Conservation (phyloP, 2,113 vertebrate genomes). For the Petromus typicus region DNA sequence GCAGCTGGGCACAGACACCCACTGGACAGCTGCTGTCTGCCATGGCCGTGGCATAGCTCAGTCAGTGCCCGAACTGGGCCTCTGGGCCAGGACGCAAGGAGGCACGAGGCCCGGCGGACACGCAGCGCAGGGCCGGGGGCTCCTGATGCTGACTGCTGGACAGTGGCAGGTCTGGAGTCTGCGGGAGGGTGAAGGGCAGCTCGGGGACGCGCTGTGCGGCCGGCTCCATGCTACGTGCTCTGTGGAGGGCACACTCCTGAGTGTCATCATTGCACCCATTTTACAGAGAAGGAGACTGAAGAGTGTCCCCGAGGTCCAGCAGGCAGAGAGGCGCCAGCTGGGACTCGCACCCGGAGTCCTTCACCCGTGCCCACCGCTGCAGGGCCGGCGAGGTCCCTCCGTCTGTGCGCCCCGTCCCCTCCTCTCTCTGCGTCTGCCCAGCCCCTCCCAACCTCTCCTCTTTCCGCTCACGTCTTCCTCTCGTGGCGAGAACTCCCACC, state of each 20-base stretch:
- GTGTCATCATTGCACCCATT: not conserved
- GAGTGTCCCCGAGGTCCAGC: not conserved
- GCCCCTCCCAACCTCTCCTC: not conserved
- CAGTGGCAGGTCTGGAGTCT: not conserved
- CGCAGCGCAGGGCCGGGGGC: too few relatives aligned
- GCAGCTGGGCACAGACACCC: not conserved
- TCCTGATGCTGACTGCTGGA: not conserved
- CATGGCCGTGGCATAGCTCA: rapidly evolving
- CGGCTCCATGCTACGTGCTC: not conserved
- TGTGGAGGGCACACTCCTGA: rapidly evolving
- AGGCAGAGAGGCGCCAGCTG: not conserved
- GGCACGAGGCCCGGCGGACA: not conserved
- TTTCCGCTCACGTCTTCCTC: not conserved
- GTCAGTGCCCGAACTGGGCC: not conserved
- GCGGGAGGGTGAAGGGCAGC: too few relatives aligned
- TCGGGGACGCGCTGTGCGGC: not conserved
- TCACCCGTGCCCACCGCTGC: not conserved
- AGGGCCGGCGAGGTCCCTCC: not conserved
- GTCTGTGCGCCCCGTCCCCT: not conserved
- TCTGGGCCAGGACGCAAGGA: not conserved
- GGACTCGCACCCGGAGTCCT: not conserved
- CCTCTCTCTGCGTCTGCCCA: not conserved
- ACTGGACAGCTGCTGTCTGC: not conserved
- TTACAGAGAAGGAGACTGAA: not conserved
- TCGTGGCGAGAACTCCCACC: not conserved